phyloP scores from a whole-genome alignment of 2,888 invertebrate species.

The Cataglyphis cursor region DNA sequence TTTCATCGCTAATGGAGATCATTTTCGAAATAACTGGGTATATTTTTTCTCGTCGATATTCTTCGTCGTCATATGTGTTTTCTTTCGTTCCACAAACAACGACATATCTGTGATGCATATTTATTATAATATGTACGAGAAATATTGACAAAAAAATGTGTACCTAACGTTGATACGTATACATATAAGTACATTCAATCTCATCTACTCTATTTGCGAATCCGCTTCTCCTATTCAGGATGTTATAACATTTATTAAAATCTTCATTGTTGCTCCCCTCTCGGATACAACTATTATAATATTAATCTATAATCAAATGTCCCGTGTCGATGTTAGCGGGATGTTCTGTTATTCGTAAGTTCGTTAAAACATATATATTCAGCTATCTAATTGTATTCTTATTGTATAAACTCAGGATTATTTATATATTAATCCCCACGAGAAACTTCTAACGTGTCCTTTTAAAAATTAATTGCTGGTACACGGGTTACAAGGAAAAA shows the following conservation, averaged over 20 bases:
- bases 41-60: not conserved
- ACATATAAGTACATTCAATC: slow-evolving; percentile 43
- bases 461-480: slow-evolving; percentile 71
- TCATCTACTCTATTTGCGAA: slow-evolving; percentile 46
- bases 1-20: not conserved
- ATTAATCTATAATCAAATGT: not conserved
- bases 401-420: slow-evolving; percentile 65
- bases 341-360: slow-evolving; percentile 52
- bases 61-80: slow-evolving; percentile 27
- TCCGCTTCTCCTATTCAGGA: slow-evolving; percentile 54
- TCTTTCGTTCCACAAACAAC: slow-evolving; percentile 76
- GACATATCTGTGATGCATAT: slow-evolving; percentile 82
- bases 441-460: slow-evolving; percentile 68
- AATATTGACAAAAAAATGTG: slow-evolving; percentile 68
- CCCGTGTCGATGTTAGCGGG: slow-evolving; percentile 1
- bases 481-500: slow-evolving; percentile 70
- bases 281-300: slow-evolving; percentile 24
- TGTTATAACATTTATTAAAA: slow-evolving; percentile 37
- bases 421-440: slow-evolving; percentile 67
- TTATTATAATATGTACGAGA: slow-evolving; percentile 71
- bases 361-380: slow-evolving; percentile 58
- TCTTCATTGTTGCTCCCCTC: slow-evolving; percentile 46
- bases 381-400: slow-evolving; percentile 57
- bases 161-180: slow-evolving; percentile 61
- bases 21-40: not conserved